Evolutionary conservation across 2,797 vertebrate genomes (phyloP).

Genomic region (Crocidura indochinensis): DNA sequence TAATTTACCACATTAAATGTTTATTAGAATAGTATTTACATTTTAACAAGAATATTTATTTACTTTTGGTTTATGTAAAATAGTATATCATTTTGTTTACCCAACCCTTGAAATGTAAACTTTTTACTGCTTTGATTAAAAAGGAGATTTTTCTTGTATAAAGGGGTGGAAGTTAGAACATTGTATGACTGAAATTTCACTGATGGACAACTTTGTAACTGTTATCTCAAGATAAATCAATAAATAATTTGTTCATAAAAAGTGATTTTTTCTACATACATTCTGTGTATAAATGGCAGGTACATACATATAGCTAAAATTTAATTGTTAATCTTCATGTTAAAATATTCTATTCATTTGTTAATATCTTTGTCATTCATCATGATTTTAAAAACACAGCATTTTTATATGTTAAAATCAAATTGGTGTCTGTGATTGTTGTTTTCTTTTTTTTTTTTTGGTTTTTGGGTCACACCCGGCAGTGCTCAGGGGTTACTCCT

Average conservation of each 20-base stretch:
- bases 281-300: not conserved
- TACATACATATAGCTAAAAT: not conserved
- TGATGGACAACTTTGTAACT: too few relatives aligned
- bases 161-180: too few relatives aligned
- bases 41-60: not conserved
- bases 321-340: not conserved
- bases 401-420: not conserved
- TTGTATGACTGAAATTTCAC: too few relatives aligned
- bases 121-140: slow-evolving; percentile 25
- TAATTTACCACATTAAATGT: not conserved
- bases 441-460: too few relatives aligned
- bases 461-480: too few relatives aligned
- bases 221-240: too few relatives aligned
- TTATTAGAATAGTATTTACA: not conserved
- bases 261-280: slow-evolving; percentile 39
- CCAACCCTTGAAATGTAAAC: not conserved
- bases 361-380: not conserved
- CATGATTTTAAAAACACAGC: slow-evolving; percentile 6
- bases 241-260: too few relatives aligned
- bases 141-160: not conserved
- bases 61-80: not conserved
- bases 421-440: not conserved
- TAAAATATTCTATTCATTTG: not conserved
- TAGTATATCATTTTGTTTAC: not conserved
- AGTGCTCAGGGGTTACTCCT: too few relatives aligned